Base-by-base conservation (phyloP, 2,797 vertebrate species). In the Champsocephalus gunnari region DNA sequence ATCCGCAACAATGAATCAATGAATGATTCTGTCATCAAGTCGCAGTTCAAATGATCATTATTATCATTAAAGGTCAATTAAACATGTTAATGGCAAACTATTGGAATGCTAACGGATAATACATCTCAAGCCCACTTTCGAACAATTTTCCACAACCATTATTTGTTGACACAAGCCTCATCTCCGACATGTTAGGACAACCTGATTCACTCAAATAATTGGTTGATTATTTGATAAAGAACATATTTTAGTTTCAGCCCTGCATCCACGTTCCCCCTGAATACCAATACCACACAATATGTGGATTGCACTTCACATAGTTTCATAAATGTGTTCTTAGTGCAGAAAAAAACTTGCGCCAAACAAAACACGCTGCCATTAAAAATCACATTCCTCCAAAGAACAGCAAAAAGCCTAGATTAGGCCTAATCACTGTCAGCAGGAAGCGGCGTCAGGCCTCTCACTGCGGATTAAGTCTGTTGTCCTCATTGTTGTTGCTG, bases 391-490 rank as follows among this genome's bases (percentile, higher is more conserved):
- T 92, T 92, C 92, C 92, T 94, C 92, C 87, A 89, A 81, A 89
- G 91, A 94, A 94, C 94, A 90, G 85, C 92, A 89, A 92, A 38
- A 92, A 90, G 81, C 90, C 89, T 82, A 94, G 93, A 95, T 95
- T 95, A 94, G 90, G 89, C 90, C 92, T 94, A 94, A 94, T 95
- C 94, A 93, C 93, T 94, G 93, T 94, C 93, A 93, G 89, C 94
- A 94, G 93, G 92, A 95, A 93, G 92, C 92, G 84, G 90, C 89
- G 91, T 92, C 89, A 81, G 92, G 88, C 88, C 93, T 94, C 94
- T 95, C 95, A 92, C 92, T 94, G 91, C 91, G 92, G 94, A 95
- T 96, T 96, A 95, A 93, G 90, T 91, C 91, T 89, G 93, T 95
- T 93, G 91, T 94, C 91, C 82, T 93, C 87, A 94, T 95, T 95